Evolutionary conservation across 2,888 invertebrate species (phyloP), one percentile per base, ranked within the genome.

Genomic region (Drosophila borborema): DNA sequence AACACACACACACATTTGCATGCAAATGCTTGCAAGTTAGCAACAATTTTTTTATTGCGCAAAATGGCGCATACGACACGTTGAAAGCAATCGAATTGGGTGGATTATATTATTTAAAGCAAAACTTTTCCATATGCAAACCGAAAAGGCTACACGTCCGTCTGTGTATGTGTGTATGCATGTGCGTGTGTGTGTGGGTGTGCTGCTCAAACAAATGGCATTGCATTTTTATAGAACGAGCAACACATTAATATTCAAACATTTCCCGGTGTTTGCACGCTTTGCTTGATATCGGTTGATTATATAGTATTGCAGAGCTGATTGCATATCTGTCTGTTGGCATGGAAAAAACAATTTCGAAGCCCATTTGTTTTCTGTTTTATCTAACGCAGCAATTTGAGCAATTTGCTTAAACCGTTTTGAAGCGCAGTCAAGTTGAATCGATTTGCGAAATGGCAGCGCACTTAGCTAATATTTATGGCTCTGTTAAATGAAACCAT

Each of bases 191-290:
- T 58, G 16, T 23, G 20, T 20, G 38, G 43, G 36, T 61, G 12
- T 9, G 38, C 20, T 16, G 16, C n/a, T 41, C 9, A 0, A 14
- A 31, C 18, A 56, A 28, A 46, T 70, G 46, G 60, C 38, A 34
- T 14, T 54, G 61, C 48, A 58, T 60, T 59, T 73, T 64, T 51
- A 75, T 74, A 73, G 64, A 77, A 69, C 68, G 69, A 70, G 55
- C 40, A 65, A 51, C 34, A 46, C 72, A 73, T 74, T 67, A 75
- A 72, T 75, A 77, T 81, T 81, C 59, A 79, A 77, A 66, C 72
- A 71, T 69, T 45, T 54, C 18, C 40, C 3, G 5, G 7, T 31
- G 20, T 43, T 48, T 12, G 55, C 28, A 41, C 9, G 34, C 12
- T 12, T 40, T 38, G 46, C 18, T 18, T 36, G 20, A 41, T 68